phyloP scores from a whole-genome alignment of 2,888 invertebrate genomes.

The Embidobia sp. region DNA sequence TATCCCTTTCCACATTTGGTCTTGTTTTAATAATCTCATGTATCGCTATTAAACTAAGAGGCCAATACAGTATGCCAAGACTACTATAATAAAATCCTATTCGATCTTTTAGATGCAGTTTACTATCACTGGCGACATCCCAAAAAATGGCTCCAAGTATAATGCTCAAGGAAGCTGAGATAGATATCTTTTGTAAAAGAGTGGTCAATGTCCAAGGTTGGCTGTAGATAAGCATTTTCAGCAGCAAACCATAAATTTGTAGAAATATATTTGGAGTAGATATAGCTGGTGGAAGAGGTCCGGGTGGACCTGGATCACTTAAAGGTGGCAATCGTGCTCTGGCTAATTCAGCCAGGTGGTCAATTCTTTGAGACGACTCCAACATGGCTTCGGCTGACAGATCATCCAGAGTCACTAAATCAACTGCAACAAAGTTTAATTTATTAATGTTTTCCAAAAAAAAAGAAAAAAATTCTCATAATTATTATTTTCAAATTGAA shows the following conservation, averaged over 20 bases:
- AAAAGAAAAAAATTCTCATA: too few species aligned
- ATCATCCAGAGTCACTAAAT: conserved; percentile 95
- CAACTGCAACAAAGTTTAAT: conserved; percentile 89
- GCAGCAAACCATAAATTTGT: conserved; percentile 86
- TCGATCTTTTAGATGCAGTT: conserved; percentile 88
- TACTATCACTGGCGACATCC: conserved; percentile 90
- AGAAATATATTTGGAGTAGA: conserved; percentile 85
- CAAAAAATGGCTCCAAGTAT: conserved; percentile 94
- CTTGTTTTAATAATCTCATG: conserved; percentile 81
- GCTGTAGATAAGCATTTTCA: conserved; percentile 89
- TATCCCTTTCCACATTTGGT: conserved; percentile 88
- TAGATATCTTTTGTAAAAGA: conserved; percentile 89
- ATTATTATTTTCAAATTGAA: too few species aligned
- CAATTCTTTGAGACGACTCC: conserved; percentile 96
- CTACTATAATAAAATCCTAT: conserved; percentile 94
- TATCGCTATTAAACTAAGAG: conserved; percentile 82
- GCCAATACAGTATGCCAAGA: conserved; percentile 90
- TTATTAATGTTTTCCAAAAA: conserved; percentile 2
- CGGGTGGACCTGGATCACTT: conserved; percentile 90
- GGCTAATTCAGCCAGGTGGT: conserved; percentile 92
- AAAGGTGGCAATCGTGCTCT: conserved; percentile 85
- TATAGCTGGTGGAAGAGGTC: conserved; percentile 87
- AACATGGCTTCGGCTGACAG: conserved; percentile 96
- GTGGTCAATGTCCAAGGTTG: conserved; percentile 92
- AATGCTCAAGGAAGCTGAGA: conserved; percentile 91